Conservation (phyloP, 2,113 vertebrate genomes). For the Chamaetylas fuelleborni region DNA sequence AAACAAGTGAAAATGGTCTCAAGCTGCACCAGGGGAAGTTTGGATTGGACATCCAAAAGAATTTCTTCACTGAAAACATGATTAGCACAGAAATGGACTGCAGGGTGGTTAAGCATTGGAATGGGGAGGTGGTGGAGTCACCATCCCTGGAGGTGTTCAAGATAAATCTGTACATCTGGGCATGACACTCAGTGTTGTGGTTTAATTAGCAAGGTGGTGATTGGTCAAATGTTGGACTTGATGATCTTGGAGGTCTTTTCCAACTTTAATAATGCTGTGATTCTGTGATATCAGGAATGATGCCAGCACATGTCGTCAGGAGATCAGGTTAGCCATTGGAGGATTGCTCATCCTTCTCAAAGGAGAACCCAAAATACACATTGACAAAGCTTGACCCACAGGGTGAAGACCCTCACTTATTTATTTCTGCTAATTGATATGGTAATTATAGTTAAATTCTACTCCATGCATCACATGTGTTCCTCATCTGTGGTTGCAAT, state of each 20-base stretch:
- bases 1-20: background rate
- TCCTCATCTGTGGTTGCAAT: background rate
- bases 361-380: background rate
- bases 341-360: background rate
- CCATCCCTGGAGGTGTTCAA: background rate
- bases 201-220: background rate
- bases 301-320: background rate
- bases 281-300: background rate
- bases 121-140: background rate
- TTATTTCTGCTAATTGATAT: background rate
- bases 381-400: accelerated
- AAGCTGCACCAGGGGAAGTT: background rate
- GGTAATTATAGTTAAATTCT: background rate
- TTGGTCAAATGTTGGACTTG: accelerated
- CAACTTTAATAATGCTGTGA: no score
- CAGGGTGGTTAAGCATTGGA: background rate
- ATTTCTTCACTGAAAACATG: background rate
- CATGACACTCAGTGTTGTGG: no score
- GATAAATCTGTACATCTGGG: background rate
- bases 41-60: background rate
- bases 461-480: no score
- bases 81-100: no score
- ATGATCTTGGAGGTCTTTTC: background rate
- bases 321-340: background rate
- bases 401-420: background rate